Conservation (phyloP, 2,797 vertebrate genomes). For the Onychomys leucogaster region DNA sequence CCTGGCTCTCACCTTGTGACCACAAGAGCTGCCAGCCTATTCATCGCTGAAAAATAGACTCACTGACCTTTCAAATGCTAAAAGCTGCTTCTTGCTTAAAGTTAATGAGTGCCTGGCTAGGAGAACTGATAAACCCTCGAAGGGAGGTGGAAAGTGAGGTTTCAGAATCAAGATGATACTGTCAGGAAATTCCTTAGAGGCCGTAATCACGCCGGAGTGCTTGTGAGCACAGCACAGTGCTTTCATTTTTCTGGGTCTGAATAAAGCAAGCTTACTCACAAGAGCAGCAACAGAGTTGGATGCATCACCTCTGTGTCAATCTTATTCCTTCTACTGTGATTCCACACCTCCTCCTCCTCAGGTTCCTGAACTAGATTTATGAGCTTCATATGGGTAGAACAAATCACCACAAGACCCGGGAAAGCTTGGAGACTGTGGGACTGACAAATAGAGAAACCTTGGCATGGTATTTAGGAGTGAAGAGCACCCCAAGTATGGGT, state of each 20-base stretch:
- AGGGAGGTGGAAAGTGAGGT: not conserved
- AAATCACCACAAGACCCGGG: not conserved
- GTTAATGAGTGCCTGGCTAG: not conserved
- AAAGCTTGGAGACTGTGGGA: not conserved
- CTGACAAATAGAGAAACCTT: not conserved
- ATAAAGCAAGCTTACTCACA: not conserved
- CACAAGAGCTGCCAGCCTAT: not conserved
- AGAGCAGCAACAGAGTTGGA: not conserved
- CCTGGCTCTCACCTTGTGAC: not conserved
- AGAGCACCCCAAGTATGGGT: not conserved
- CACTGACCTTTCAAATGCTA: not conserved
- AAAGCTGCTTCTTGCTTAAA: not conserved
- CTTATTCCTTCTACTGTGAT: not conserved
- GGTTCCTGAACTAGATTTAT: not conserved
- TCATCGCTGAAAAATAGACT: not conserved
- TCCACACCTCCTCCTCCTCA: not conserved
- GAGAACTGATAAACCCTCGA: not conserved
- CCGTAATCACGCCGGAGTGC: accelerated
- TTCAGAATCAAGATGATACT: not conserved
- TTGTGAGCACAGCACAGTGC: no score
- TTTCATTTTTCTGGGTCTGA: not conserved
- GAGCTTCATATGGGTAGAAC: not conserved
- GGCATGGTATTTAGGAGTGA: not conserved
- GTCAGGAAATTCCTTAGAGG: not conserved
- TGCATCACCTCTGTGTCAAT: not conserved